These are phyloP conservation scores for Pygoscelis adeliae DNA, from an alignment of 2,113 vertebrate genomes.

Conservation along the genomic window DNA sequence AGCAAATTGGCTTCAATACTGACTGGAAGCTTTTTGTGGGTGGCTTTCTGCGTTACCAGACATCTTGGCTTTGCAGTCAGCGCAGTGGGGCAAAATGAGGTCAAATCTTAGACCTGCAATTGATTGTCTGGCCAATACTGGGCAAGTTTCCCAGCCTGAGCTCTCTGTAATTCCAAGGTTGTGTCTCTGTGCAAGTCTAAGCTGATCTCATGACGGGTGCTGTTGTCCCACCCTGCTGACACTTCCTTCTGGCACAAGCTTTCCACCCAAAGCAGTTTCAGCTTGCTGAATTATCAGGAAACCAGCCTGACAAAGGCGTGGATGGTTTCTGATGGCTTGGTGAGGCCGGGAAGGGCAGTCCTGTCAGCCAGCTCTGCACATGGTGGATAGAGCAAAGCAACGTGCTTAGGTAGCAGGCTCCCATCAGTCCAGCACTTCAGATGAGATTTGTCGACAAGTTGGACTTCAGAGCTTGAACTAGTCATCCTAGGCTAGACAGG, in stretches of 20 bases:
- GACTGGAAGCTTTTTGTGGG: background rate
- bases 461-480: background rate
- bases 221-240: background rate
- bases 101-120: background rate
- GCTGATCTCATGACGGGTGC: rapidly evolving
- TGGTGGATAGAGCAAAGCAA: background rate
- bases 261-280: background rate
- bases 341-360: background rate
- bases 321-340: background rate
- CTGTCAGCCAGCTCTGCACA: rapidly evolving
- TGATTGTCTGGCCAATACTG: rapidly evolving
- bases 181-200: background rate
- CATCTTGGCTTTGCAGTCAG: background rate
- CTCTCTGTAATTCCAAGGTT: rapidly evolving
- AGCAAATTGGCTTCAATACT: background rate
- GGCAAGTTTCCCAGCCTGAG: background rate
- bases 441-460: background rate
- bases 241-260: background rate
- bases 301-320: rapidly evolving
- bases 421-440: background rate
- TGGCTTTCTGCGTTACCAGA: background rate
- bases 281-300: rapidly evolving
- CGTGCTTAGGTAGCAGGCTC: background rate
- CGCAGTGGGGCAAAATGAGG: background rate
- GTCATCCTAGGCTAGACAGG: background rate